Evolutionary conservation across 2,113 vertebrate species (phyloP).

Genomic region (Heterotilapia buettikoferi): DNA sequence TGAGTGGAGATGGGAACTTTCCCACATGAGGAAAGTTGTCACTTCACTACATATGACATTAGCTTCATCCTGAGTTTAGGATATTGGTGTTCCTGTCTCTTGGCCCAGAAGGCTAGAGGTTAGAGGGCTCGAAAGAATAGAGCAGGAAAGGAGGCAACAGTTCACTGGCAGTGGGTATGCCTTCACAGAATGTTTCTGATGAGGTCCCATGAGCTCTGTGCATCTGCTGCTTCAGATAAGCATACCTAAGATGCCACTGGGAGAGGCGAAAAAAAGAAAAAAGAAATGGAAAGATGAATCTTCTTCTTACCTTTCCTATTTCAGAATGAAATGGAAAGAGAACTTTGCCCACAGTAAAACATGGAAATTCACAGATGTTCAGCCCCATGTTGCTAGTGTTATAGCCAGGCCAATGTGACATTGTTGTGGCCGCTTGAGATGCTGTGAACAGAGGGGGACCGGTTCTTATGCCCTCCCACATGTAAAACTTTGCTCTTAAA

Average conservation of each 20-base stretch:
- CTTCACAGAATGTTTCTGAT: constrained; percentile 64
- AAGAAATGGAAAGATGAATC: constrained; percentile 31
- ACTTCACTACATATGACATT: constrained; percentile 42
- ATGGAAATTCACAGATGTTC: constrained; percentile 50
- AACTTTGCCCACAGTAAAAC: constrained; percentile 44
- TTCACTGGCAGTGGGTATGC: constrained; percentile 65
- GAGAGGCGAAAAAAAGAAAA: background rate
- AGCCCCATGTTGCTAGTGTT: background rate
- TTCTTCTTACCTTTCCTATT: constrained; percentile 27
- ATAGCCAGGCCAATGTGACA: background rate
- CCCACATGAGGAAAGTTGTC: constrained; percentile 22
- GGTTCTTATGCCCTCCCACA: constrained; percentile 6
- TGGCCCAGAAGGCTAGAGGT: constrained; percentile 42
- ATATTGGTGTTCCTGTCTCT: constrained; percentile 63
- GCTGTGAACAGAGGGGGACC: background rate
- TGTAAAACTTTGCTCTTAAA: constrained; percentile 15
- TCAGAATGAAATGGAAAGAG: constrained; percentile 34
- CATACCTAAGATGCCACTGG: constrained; percentile 61
- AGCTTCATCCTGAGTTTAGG: constrained; percentile 35
- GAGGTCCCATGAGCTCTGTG: constrained; percentile 68
- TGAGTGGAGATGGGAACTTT: constrained; percentile 15
- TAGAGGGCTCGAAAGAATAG: constrained; percentile 40
- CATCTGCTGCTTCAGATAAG: constrained; percentile 76
- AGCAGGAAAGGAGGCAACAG: constrained; percentile 48
- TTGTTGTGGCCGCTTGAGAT: constrained; percentile 32